Percentiles rank a stretch among this genome's conserved stretches.
These are phyloP conservation scores for Athene noctua DNA, from an alignment of 2,113 vertebrate genomes.

Conservation along the genomic window DNA sequence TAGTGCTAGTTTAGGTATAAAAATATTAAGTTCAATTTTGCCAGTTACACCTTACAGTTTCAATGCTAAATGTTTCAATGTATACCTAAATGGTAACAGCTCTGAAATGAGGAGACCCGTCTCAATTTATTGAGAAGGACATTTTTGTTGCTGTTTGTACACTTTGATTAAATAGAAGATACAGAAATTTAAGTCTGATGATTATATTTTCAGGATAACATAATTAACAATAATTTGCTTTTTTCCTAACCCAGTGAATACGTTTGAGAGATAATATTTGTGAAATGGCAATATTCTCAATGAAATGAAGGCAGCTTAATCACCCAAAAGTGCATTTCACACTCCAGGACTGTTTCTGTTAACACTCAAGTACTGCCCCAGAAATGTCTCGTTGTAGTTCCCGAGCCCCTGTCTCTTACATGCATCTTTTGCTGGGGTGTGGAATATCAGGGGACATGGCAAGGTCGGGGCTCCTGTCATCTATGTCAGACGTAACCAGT, in stretches of 20 bases:
- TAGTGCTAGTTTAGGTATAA: neutral
- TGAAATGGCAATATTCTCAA: neutral
- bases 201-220: conserved; percentile 44
- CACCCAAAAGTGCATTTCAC: neutral
- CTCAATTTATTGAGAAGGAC: conserved; percentile 9
- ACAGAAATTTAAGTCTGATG: conserved; percentile 32
- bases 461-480: neutral
- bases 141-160: conserved; percentile 29
- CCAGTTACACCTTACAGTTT: neutral
- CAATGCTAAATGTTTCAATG: neutral
- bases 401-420: neutral
- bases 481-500: neutral
- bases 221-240: conserved; percentile 59
- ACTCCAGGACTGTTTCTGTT: neutral
- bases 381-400: accelerated
- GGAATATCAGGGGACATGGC: neutral
- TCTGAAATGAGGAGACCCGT: conserved; percentile 5
- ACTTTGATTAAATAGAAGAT: conserved; percentile 56
- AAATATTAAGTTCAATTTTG: neutral
- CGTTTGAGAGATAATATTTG: neutral
- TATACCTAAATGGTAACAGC: neutral
- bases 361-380: neutral
- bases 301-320: neutral
- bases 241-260: neutral
- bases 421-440: accelerated